Percentiles rank a stretch among this genome's conserved stretches.
Evolutionary conservation across 2,888 invertebrate genomes (phyloP).

Genomic region (Drosophila setosimentum): DNA sequence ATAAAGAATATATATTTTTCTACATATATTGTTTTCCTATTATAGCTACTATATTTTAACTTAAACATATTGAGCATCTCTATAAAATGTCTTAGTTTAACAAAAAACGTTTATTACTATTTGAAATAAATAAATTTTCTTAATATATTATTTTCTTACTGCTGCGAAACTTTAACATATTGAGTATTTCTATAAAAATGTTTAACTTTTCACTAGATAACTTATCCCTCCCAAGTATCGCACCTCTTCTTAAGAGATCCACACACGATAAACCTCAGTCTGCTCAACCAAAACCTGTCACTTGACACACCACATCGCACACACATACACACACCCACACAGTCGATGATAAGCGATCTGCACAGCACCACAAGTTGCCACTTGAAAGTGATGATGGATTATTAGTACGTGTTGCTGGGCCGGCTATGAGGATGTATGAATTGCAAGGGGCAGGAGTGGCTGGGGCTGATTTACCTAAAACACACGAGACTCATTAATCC

Average conservation of each 20-base stretch:
- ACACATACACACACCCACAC: constrained; percentile 3
- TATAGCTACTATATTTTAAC: too few relatives aligned
- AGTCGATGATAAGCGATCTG: constrained; percentile 61
- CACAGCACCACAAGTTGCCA: constrained; percentile 57
- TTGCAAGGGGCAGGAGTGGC: constrained; percentile 5
- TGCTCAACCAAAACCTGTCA: constrained; percentile 21
- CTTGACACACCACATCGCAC: constrained; percentile 30
- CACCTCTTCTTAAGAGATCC: constrained; percentile 6
- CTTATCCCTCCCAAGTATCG: not conserved
- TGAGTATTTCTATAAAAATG: not conserved
- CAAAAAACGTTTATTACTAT: too few relatives aligned
- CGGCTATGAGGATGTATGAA: constrained; percentile 56
- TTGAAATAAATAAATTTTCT: too few relatives aligned
- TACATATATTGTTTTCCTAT: too few relatives aligned
- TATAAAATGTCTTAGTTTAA: not conserved
- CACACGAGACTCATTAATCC: constrained; percentile 83
- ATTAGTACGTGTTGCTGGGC: constrained; percentile 80
- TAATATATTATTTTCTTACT: too few relatives aligned
- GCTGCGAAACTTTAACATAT: not conserved
- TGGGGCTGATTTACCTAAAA: constrained; percentile 46
- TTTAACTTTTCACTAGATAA: not conserved
- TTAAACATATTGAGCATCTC: not conserved
- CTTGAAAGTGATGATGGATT: constrained; percentile 78
- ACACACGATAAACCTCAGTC: constrained; percentile 34
- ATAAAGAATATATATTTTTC: too few relatives aligned